Evolutionary conservation across 1,140 invertebrate genomes (phyloP).

Genomic region (Hycleus phaleratus): DNA sequence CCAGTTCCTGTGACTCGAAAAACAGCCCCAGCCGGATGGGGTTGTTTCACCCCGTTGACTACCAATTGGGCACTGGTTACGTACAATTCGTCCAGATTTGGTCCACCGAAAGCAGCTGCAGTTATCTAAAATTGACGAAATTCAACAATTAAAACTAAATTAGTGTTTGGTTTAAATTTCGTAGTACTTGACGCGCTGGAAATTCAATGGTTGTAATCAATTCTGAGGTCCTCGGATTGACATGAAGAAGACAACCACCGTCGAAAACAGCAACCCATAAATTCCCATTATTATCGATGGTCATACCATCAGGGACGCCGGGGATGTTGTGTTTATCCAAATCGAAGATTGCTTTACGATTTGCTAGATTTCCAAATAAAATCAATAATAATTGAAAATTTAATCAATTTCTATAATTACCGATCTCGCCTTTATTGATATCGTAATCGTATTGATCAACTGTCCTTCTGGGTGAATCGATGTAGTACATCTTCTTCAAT

Average conservation of each 20-base stretch:
- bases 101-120: slow-evolving; percentile 59
- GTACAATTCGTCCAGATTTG: slow-evolving; percentile 61
- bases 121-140: slow-evolving; percentile 7
- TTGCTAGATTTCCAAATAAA: slow-evolving; percentile 16
- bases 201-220: neutral
- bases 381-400: neutral
- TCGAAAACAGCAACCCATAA: slow-evolving; percentile 54
- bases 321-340: slow-evolving; percentile 26
- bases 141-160: too few species aligned
- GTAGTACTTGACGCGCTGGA: slow-evolving; percentile 3
- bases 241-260: slow-evolving; percentile 30
- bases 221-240: slow-evolving; percentile 35
- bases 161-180: too few species aligned
- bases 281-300: slow-evolving; percentile 55
- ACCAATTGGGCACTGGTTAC: slow-evolving; percentile 57
- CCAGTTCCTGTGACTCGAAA: slow-evolving; percentile 60
- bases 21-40: slow-evolving; percentile 53
- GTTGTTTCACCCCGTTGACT: slow-evolving; percentile 45
- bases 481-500: slow-evolving; percentile 64
- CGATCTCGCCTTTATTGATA: slow-evolving; percentile 53
- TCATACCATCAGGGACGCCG: slow-evolving; percentile 59
- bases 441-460: slow-evolving; percentile 69
- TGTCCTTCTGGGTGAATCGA: slow-evolving; percentile 57
- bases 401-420: slow-evolving; percentile 43
- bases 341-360: slow-evolving; percentile 25